Base-by-base conservation (phyloP, 2,797 vertebrate species). In the Phoxinus dragarum region DNA sequence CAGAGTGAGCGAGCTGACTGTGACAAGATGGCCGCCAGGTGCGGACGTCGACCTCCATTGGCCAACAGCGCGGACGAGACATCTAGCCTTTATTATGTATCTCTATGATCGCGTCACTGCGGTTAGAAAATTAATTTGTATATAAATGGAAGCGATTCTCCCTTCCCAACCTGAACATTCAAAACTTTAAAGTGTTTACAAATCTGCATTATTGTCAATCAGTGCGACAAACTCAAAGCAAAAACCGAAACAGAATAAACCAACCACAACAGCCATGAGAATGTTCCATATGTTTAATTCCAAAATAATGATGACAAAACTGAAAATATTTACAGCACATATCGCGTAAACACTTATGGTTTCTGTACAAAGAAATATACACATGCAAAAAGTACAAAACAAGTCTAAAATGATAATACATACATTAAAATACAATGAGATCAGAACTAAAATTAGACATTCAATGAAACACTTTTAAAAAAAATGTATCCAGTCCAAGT, bases 291-390 rank as follows among this genome's bases (percentile, higher is more conserved):
- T 91, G 95, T 99, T 99, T 99, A 98, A 97, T 98, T 96, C 95
- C 93, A 96, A 98, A 98, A 97, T 96, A 97, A 96, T 95, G 96
- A 98, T 98, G 97, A 95, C 96, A 96, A 98, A 98, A 97, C 97
- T 94, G 96, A 96, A 95, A 92, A 91, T 99, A 98, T 98, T 97
- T 98, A 99, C 97, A 99, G 96, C 94, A 96, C 94, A 91, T 94
- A 96, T 94, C 92, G 93, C 94, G 94, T 95, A 96, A 97, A 97
- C 95, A 96, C 93, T 94, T 94, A 96, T 95, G 88, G 90, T 94
- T 93, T 95, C 96, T 99, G 97, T 99, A 98, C 98, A 99, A 97
- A 97, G 95, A 97, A 97, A 97, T 98, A 96, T 98, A 98, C 97
- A 98, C 98, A 98, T 97, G 84, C 84, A 85, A 97, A 96, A 96